Base-by-base conservation (phyloP, 2,888 invertebrate genomes). In the Conus canariensis region DNA sequence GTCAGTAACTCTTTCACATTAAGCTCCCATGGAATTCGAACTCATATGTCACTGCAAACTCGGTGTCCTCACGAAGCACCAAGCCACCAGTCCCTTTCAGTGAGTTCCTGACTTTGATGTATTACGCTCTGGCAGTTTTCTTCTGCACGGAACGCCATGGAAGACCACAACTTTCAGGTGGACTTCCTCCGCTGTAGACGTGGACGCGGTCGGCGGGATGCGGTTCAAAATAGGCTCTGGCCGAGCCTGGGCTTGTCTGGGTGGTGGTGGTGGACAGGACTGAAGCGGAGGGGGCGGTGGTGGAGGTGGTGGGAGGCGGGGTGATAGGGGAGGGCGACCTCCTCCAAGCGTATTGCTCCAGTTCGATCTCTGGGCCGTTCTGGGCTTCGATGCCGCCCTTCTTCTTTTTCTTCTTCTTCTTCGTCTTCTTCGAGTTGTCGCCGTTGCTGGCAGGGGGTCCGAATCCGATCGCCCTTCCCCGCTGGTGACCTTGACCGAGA, bases 321-420 rank as follows among this genome's bases (percentile, higher is more conserved):
- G 70, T 10, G 5, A 25, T 7, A 45, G 74, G 64, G 58, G 88
- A 89, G 77, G 88, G 77, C 25, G 88, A 86, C 25, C 88, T 77
- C 85, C 85, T 77, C 86, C 88, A 90, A 0, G 80, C 88, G 67
- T 88, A 67, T 45, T 88, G 83, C n/a, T 83, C 83, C 67, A 83
- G 67, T n/a, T 83, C 83, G 45, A 88, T 82, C n/a, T 60, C 83
- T 12, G 25, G n/a, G 56, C 67, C 30, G 82, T 82, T 83, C 10
- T 25, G 77, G 22, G 45, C 77, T 80, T 80, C 77, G 45, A 80
- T 64, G 22, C 87, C 67, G 30, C 82, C 60, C 25, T 60, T 85
- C 60, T 85, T 85, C 60, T 59, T 59, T 22, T 85, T 22, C 59
- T n/a, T n/a, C n/a, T 58, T 85, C 19, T 83, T 83, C 58, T 56